Base-by-base conservation (phyloP, 2,113 vertebrate species). In the Pelusios castaneus region DNA sequence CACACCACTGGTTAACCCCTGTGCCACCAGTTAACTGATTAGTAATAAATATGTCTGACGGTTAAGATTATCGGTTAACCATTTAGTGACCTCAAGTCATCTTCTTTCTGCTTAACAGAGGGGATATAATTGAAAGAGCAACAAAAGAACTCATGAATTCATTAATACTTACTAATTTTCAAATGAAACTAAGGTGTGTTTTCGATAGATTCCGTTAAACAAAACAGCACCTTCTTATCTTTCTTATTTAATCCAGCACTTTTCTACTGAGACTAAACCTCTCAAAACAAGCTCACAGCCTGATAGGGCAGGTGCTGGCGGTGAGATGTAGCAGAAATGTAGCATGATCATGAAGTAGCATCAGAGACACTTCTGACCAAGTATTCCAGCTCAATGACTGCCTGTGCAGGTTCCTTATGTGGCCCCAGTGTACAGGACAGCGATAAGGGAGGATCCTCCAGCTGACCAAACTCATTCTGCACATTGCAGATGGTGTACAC, bases 311-410 rank as follows among this genome's bases (percentile, higher is more conserved):
- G 27, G 11, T 29, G 55, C 21, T 49, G 43, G 19, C 1, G 8
- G 75, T 45, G 52, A 27, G 24, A 51, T 85, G 80, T 45, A 5
- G 9, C 3, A 2, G 47, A 31, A 7, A 19, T 6, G 10, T 41
- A 29, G 16, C 52, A 82, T 27, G 21, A 13, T n/a, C 51, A 54
- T 3, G 0, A 47, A 21, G 83, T 5, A 75, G n/a, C 0, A 4
- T 14, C 8, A 58, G 86, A 56, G 22, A 77, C 76, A 27, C 80
- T 16, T 85, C n/a, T 75, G 43, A 45, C 55, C 86, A 43, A 21
- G 38, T 45, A 8, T 80, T 38, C 87, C 88, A 54, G 77, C 54
- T 25, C 54, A 17, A 10, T 77, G 31, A 22, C 73, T 38, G 34
- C 84, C 2, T 3, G 38, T 80, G n/a, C 8, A 34, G 31, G 31